Percentiles rank a stretch among this genome's conserved stretches.
Evolutionary conservation across 1,140 invertebrate genomes (phyloP).

Genomic region (Aphelenchoides besseyi): DNA sequence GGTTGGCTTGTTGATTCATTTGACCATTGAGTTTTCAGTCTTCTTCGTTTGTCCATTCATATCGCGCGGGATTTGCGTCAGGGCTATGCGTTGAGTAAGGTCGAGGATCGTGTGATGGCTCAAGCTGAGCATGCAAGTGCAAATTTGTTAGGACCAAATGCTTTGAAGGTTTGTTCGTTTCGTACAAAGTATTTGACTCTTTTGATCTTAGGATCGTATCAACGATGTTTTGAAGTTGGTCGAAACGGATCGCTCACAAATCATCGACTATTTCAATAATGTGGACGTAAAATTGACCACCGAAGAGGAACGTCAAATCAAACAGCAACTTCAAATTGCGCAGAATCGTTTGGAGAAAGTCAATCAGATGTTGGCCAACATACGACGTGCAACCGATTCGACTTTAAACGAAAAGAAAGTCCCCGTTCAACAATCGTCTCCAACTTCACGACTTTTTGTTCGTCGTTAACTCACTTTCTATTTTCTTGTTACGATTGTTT

Average conservation of each 20-base stretch:
- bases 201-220: constrained; percentile 19
- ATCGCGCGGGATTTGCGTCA: constrained; percentile 9
- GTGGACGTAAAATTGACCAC: background rate
- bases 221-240: constrained; percentile 15
- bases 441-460: background rate
- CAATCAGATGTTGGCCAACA: background rate
- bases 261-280: constrained; percentile 6
- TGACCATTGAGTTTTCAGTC: background rate
- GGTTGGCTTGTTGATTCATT: background rate
- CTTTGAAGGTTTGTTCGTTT: constrained; percentile 5
- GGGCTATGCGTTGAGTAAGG: constrained; percentile 13
- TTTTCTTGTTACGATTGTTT: background rate
- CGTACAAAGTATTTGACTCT: background rate
- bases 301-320: background rate
- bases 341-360: constrained; percentile 10
- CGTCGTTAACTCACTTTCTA: background rate
- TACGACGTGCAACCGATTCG: background rate
- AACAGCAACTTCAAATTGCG: background rate
- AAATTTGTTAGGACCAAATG: constrained; percentile 4
- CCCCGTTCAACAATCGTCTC: background rate
- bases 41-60: constrained; percentile 1
- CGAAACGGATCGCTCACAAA: background rate
- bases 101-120: background rate
- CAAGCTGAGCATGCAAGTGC: constrained; percentile 13
- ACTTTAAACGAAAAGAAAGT: background rate